These are phyloP conservation scores for Bolinopsis microptera DNA, from an alignment of 37 sponge, comb jelly and placozoan species.

Conservation along the genomic window DNA sequence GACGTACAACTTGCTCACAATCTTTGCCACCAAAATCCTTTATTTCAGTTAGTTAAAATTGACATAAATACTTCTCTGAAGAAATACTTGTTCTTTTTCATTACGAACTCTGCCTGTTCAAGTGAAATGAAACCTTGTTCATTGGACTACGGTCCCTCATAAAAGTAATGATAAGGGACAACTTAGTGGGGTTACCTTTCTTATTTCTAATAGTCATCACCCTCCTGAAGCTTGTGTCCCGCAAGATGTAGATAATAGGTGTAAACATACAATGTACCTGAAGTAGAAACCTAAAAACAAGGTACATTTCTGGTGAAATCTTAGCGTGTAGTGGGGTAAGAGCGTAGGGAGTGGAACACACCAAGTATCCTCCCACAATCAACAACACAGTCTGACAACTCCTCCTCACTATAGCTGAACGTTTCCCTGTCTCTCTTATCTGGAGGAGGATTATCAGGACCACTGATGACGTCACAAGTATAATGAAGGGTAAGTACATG, in stretches of 20 bases:
- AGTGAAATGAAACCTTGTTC: too few species aligned
- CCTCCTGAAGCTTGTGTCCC: not conserved
- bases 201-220: not conserved
- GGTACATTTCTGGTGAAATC: not conserved
- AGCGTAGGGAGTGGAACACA: conserved; percentile 29
- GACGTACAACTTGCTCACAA: too few species aligned
- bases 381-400: conserved; percentile 16
- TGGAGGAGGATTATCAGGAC: not conserved
- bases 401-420: not conserved
- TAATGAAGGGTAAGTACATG: conserved; percentile 38
- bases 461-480: not conserved
- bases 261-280: not conserved
- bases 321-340: not conserved
- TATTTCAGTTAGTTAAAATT: too few species aligned
- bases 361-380: not conserved
- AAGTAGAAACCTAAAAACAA: conserved; percentile 3
- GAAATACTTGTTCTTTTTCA: too few species aligned
- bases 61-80: too few species aligned
- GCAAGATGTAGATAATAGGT: not conserved
- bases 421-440: not conserved
- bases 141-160: not conserved
- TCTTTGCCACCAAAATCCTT: too few species aligned
- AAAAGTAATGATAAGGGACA: not conserved
- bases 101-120: too few species aligned
- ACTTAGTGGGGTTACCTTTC: not conserved